Evolutionary conservation across 2,888 invertebrate genomes (phyloP), one percentile per base, ranked within the genome.

Genomic region (Tachystola acroxantha): DNA sequence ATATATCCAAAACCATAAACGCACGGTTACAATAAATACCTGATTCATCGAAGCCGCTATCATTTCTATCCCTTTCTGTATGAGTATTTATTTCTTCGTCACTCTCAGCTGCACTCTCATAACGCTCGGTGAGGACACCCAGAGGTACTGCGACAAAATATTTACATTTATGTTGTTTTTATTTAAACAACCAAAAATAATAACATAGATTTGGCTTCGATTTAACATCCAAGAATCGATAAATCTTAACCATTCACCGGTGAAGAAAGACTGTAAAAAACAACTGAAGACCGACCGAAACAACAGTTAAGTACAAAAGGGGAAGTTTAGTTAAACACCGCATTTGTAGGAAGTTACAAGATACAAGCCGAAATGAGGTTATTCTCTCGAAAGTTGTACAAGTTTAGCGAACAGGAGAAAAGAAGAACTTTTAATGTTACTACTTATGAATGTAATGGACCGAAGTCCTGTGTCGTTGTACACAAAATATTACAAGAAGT

Each of bases 81-180:
- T 39, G 42, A 7, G 36, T 50, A 16, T 49, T 55, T 9, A 72
- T 70, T 7, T 88, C 79, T 64, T 95, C 95, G 64, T 95, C 95
- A 13, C 89, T 86, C 63, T 94, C 94, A 3, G 91, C 80, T 10
- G 90, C 88, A 28, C 91, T 93, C 64, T 94, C 94, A 75, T 92
- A 95, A 46, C 92, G 90, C 56, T 94, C 93, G 50, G 91, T 92
- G 31, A 96, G 82, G 14, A 96, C 93, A 62, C 93, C 93, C 42
- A 94, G 87, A 7, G 94, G 95, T 36, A 95, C 96, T 96, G 84
- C 1, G 35, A 32, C 11, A 34, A 36, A 22, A 4, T 22, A 24
- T 26, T 24, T 4, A 30, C 11, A 2, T 9, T 28, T 2, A 25
- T 25, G 10, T 10, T n/a, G n/a, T n/a, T n/a, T n/a, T n/a, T n/a